Evolutionary conservation across 2,888 invertebrate species (phyloP), one percentile per base, ranked within the genome.

Genomic region (Heliconius cydno): DNA sequence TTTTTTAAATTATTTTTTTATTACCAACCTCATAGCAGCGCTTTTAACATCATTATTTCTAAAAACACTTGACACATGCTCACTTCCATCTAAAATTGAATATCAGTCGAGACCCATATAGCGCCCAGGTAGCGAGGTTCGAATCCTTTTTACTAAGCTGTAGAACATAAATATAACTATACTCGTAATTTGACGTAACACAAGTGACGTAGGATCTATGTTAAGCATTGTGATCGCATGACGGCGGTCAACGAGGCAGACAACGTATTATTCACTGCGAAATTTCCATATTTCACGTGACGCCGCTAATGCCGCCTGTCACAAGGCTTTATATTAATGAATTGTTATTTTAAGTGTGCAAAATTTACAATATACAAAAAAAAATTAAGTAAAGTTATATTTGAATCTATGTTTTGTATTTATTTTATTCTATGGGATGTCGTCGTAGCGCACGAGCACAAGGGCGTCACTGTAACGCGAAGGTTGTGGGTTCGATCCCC

Each of bases 211-310:
- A 68, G 46, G 75, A 75, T 79, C 60, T 70, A 38, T 72, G 60
- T 60, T 41, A 70, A 75, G 34, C 68, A 46, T 79, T 68, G 86
- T 90, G 89, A 90, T 90, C 89, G 86, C 86, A 76, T 89, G 88
- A 88, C 88, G 87, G 86, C 87, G 89, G 90, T 88, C 86, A 86
- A 85, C 84, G 85, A 83, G 84, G 83, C 84, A 86, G 84, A 86
- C 87, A 88, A 90, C 75, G 75, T 75, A 89, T 90, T 89, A 89
- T 90, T 90, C 87, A 88, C 86, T 86, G 85, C 85, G 84, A 84
- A 87, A 88, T 86, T 87, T 86, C 86, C 85, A 84, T 83, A 83
- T 86, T 84, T 86, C 87, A 85, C 82, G 85, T 85, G 86, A 86
- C 84, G 82, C 80, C 83, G 83, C 84, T 84, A 83, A 82, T 82